Conservation (phyloP, 2,113 vertebrate species). For the Uria aalge region DNA sequence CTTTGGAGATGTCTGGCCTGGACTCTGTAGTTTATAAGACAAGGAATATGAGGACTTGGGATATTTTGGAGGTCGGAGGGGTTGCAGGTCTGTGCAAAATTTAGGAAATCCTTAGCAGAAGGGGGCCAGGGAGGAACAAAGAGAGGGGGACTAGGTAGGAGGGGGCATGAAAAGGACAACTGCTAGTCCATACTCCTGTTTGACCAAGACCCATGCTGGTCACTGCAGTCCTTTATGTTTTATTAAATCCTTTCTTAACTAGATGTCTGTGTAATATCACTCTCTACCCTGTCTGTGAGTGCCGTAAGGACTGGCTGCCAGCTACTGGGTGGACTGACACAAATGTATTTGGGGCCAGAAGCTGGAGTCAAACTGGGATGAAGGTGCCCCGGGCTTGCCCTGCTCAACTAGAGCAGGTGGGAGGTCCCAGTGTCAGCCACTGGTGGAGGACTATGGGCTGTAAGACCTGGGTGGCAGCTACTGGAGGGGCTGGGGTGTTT, state of each 20-base stretch:
- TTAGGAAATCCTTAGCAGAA: not conserved
- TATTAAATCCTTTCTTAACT: not conserved
- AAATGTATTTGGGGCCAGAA: not conserved
- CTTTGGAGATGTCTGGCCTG: not conserved
- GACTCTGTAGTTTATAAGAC: not conserved
- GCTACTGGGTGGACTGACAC: rapidly evolving
- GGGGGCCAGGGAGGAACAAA: rapidly evolving
- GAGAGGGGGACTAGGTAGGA: rapidly evolving
- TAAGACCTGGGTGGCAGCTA: not conserved
- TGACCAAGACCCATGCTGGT: not conserved
- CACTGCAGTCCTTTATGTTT: not conserved
- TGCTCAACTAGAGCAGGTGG: not conserved
- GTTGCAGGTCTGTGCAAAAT: not conserved
- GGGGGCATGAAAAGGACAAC: rapidly evolving
- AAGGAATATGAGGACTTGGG: not conserved
- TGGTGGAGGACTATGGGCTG: no score
- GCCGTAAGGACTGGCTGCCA: not conserved
- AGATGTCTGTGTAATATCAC: not conserved
- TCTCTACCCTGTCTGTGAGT: not conserved
- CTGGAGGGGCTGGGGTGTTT: not conserved
- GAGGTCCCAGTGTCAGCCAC: not conserved
- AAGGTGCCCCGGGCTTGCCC: not conserved
- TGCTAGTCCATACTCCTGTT: not conserved
- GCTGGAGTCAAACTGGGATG: not conserved
- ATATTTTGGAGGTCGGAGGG: not conserved